Evolutionary conservation across 2,888 invertebrate genomes (phyloP), one percentile per base, ranked within the genome.

Genomic region (Amphipyra tragopoginis): DNA sequence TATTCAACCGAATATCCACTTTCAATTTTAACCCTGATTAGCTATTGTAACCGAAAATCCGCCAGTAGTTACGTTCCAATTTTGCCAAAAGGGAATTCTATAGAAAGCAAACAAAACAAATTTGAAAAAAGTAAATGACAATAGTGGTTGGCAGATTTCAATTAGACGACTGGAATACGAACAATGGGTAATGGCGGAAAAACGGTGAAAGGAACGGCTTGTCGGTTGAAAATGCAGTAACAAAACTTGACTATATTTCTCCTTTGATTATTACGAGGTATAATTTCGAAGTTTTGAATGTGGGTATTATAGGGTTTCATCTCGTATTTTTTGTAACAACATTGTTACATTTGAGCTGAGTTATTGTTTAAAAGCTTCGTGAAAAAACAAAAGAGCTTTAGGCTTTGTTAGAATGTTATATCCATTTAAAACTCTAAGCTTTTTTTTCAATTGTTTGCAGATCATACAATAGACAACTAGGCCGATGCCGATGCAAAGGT

Each of bases 141-240:
- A 73, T 65, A 64, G 65, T 72, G 21, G 49, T 54, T 49, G 55
- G 15, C 61, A 64, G 34, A 72, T 79, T 77, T 73, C 67, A 70
- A 79, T 77, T 60, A 70, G 63, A 42, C 50, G n/a, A 52, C 47
- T 63, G 29, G 50, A 52, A 65, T 56, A 43, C 55, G 43, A 63
- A 79, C 61, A 69, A 75, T 57, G 21, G 48, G 33, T 21, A 40
- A 38, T 45, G 44, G 36, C 21, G 48, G 47, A 34, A 34, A n/a
- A 40, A 43, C 11, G 14, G 40, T 63, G 14, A n/a, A 45, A 51
- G 51, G 36, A 44, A 48, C 34, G 36, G 21, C 38, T 42, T 50
- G 42, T 66, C 48, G 26, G 42, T 44, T 52, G 54, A 68, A 71
- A 71, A 49, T 70, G 67, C 69, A 66, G 49, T 34, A 47, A 29